Percentiles rank a stretch among this genome's conserved stretches.
Conservation (phyloP, 2,113 vertebrate species). For the Progne subis region DNA sequence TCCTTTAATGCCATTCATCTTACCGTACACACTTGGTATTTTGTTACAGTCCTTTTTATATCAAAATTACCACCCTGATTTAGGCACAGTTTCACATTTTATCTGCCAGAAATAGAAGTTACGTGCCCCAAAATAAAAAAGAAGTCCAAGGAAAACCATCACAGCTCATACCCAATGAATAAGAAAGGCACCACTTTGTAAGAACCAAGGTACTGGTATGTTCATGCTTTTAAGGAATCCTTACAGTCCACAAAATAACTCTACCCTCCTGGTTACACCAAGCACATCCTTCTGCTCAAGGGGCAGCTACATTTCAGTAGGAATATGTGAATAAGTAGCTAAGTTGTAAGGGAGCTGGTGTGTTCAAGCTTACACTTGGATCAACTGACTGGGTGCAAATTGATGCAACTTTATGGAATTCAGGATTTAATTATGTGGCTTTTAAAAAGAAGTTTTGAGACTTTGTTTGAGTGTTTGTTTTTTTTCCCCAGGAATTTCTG, state of each 20-base stretch:
- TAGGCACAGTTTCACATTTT: not conserved
- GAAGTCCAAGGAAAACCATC: not conserved
- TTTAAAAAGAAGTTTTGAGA: not conserved
- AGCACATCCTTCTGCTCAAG: not conserved
- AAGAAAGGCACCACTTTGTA: not conserved
- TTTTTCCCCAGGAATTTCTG: not conserved
- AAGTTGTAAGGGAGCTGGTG: not conserved
- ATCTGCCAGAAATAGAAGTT: not conserved
- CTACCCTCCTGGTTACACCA: accelerated
- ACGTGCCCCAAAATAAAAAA: accelerated
- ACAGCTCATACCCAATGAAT: not conserved
- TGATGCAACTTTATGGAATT: not conserved
- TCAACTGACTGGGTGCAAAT: not conserved
- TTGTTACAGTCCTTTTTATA: not conserved
- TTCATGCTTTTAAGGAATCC: not conserved
- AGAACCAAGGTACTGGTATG: accelerated
- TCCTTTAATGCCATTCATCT: not conserved
- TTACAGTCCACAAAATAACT: not conserved
- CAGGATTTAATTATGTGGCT: not conserved
- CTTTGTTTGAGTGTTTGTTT: not conserved
- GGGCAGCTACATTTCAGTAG: not conserved
- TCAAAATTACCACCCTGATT: not conserved
- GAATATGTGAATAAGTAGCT: not conserved
- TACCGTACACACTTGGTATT: not conserved
- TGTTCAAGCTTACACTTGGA: not conserved